Base-by-base conservation (phyloP, 2,888 invertebrate genomes). In the Unio delphinus region DNA sequence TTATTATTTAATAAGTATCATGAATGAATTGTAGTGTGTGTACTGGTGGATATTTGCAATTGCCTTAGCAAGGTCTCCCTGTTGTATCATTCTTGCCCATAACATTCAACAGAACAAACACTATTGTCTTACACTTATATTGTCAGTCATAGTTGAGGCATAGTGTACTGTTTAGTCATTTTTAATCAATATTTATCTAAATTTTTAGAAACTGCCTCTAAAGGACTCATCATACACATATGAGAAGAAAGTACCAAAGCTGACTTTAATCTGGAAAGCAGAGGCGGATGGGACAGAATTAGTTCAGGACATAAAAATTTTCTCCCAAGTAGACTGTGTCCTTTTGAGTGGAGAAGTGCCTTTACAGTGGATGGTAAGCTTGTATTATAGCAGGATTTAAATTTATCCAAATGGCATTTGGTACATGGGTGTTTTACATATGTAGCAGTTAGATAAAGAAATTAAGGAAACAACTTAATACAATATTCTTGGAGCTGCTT, bases 341-440 rank as follows among this genome's bases (percentile, higher is more conserved):
- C 75, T 89, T 20, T 61, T 79, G 65, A 64, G 75, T 20, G 85
- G 83, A 18, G 78, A 75, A 1, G 77, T 79, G 28, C 85, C 85
- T 1, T 76, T 88, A 61, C 83, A 80, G 73, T 88, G 87, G 87
- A 83, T 78, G 67, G 89, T 89, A 80, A 83, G 87, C 70, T 45
- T 61, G 15, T 26, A 18, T 34, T 63, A n/a, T 23, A 30, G 20
- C 15, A 30, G 26, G 20, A 8, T 26, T 61, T 28, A 61, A 30
- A 15, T 34, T 34, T 34, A 8, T 34, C 34, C 34, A 8, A 34
- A 34, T 34, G 34, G 34, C 34, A 34, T 34, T 34, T 34, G 8
- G 8, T 34, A 34, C 7, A 34, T 34, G 34, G 34, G 34, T 7
- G 7, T 34, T 8, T 8, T 8, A 34, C 2, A 34, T 34, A 34